phyloP scores from a whole-genome alignment of 64 coral and sea anemone species.

The Pachyseris speciosa region DNA sequence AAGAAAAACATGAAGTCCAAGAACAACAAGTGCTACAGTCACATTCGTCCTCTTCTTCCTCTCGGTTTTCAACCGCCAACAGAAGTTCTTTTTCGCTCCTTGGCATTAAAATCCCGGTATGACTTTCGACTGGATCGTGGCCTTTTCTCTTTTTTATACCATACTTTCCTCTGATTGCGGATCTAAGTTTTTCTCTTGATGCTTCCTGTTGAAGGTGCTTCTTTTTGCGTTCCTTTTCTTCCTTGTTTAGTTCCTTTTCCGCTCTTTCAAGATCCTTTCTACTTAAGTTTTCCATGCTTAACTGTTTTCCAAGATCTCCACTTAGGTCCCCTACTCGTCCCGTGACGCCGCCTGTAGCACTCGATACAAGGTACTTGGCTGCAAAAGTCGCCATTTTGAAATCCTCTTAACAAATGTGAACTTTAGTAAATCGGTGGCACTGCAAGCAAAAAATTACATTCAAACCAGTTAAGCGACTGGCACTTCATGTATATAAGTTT shows the following conservation, averaged over 20 bases:
- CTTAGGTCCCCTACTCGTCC: conserved; percentile 58
- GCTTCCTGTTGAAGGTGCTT: conserved; percentile 63
- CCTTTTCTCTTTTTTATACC: conserved; percentile 81
- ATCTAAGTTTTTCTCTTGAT: conserved; percentile 60
- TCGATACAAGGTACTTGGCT: conserved; percentile 83
- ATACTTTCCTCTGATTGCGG: conserved; percentile 75
- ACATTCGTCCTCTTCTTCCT: conserved; percentile 69
- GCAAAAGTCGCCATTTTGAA: conserved; percentile 81
- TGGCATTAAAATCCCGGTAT: conserved; percentile 55
- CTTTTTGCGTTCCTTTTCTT: conserved; percentile 61
- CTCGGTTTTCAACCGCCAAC: conserved; percentile 12
- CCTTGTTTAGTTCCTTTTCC: conserved; percentile 71
- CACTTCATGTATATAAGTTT: no score
- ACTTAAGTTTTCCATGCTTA: conserved; percentile 35
- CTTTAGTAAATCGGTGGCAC: no score
- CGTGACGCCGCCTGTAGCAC: conserved; percentile 45
- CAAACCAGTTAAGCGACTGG: not conserved
- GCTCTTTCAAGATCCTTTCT: conserved; percentile 63
- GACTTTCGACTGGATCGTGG: conserved; percentile 62
- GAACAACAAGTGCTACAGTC: conserved; percentile 35
- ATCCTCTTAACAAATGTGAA: not conserved
- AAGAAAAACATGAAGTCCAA: conserved; percentile 63
- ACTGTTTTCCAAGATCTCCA: conserved; percentile 58
- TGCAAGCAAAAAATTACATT: not conserved
- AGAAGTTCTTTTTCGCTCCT: conserved; percentile 64